Evolutionary conservation across 2,888 invertebrate genomes (phyloP), one percentile per base, ranked within the genome.

Genomic region (Athetis lepigone): DNA sequence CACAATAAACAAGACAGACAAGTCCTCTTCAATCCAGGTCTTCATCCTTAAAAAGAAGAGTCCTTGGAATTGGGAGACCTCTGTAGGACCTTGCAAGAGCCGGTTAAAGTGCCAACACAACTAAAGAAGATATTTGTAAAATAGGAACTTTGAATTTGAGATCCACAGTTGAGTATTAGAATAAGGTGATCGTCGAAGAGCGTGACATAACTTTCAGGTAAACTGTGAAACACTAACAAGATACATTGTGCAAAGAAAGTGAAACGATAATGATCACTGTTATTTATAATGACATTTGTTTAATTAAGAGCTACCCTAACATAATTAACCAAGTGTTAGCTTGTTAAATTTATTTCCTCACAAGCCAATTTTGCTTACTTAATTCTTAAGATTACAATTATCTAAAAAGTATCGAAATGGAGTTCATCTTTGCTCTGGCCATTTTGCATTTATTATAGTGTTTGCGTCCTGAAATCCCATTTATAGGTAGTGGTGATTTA

Each of bases 191-290:
- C 21, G 7, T 19, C 18, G 21, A 47, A 46, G 40, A 70, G 75
- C 58, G 62, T n/a, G n/a, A n/a, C n/a, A n/a, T n/a, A n/a, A n/a
- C n/a, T n/a, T n/a, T n/a, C n/a, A 75, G 70, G 42, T 50, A 37
- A 45, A 23, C 29, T 13, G 29, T 29, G 33, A 29, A 27, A 18
- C 36, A 51, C 54, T 66, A 63, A 60, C 51, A 29, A 73, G 62
- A 36, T 21, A 37, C 61, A 56, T 36, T 23, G 62, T 51, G 58
- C 54, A 67, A 65, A 73, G 79, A 81, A 79, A 79, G 79, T 67
- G 62, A 79, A 81, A 69, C 70, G 47, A 25, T 68, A 54, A 66
- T 65, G 60, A 65, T 47, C 59, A 70, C 45, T 68, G 60, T 69
- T 61, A 61, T 65, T 71, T 78, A 58, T 57, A 72, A 58, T 62